These are phyloP conservation scores for Diabrotica virgifera DNA, from an alignment of 1,140 invertebrate species.

Conservation along the genomic window DNA sequence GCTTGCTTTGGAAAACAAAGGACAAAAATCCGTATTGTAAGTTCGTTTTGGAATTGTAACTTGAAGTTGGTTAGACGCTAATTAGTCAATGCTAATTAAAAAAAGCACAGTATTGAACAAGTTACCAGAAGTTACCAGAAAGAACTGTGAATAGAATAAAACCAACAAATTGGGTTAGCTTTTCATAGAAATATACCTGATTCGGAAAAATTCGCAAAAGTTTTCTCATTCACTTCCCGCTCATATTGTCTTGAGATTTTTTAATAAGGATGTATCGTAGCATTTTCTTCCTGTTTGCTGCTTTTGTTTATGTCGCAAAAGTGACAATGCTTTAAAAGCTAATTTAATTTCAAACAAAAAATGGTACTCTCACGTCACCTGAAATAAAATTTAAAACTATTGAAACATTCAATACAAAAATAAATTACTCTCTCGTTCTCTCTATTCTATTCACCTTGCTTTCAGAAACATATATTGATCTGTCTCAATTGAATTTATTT, in stretches of 20 bases:
- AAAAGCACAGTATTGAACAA: slow-evolving; percentile 34
- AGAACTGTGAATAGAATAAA: slow-evolving; percentile 17
- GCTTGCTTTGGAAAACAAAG: slow-evolving; percentile 27
- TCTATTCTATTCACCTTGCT: too few relatives aligned
- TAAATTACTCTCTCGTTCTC: too few relatives aligned
- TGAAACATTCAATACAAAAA: too few relatives aligned
- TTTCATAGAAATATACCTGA: slow-evolving; percentile 6
- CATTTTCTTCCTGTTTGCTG: background rate
- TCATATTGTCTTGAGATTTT: background rate
- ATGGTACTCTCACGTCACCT: too few relatives aligned
- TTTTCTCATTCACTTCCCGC: slow-evolving; percentile 3
- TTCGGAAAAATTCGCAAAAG: background rate
- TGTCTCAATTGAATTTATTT: too few relatives aligned
- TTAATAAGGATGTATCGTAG: background rate
- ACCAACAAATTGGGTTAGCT: slow-evolving; percentile 16
- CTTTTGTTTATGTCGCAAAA: background rate
- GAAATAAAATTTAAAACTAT: too few relatives aligned
- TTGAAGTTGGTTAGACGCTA: slow-evolving; percentile 37
- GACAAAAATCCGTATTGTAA: slow-evolving; percentile 32
- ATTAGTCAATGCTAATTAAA: slow-evolving; percentile 41
- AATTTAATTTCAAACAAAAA: too few relatives aligned
- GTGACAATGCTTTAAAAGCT: too few relatives aligned
- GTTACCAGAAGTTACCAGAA: slow-evolving; percentile 24
- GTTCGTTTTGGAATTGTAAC: slow-evolving; percentile 34
- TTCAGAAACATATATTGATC: too few relatives aligned